phyloP scores from a whole-genome alignment of 2,113 vertebrate genomes.

The Clarias gariepinus region DNA sequence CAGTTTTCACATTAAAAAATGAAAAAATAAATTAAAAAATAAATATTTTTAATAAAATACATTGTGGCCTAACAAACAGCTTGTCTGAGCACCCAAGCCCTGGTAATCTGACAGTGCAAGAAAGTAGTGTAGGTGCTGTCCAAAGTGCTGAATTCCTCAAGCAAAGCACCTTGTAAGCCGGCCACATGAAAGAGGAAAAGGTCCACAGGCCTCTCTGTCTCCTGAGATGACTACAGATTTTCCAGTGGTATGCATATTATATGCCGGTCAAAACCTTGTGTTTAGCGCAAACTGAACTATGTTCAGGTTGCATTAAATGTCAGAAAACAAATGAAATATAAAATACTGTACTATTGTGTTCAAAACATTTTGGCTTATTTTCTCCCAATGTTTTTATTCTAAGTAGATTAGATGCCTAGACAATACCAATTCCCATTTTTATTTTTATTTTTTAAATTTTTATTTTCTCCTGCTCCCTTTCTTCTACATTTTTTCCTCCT shows the following conservation, averaged over 20 bases:
- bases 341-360: no score
- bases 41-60: neutral
- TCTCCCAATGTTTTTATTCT: neutral
- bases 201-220: conserved; percentile 57
- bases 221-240: conserved; percentile 2
- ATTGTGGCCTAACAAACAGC: conserved; percentile 46
- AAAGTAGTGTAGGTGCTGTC: conserved; percentile 78
- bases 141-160: conserved; percentile 81
- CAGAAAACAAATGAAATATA: neutral
- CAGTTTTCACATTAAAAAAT: neutral
- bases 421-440: neutral
- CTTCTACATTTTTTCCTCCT: neutral
- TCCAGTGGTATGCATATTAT: neutral
- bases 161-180: conserved; percentile 73
- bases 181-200: conserved; percentile 61
- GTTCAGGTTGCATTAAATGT: neutral
- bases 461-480: neutral
- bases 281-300: neutral
- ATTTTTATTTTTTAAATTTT: conserved; percentile 3
- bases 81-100: conserved; percentile 61
- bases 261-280: no score
- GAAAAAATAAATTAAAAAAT: neutral
- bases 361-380: neutral
- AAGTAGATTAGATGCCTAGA: neutral
- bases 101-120: conserved; percentile 63